phyloP scores from a whole-genome alignment of 2,113 vertebrate species.

The Rhinichthys klamathensis region DNA sequence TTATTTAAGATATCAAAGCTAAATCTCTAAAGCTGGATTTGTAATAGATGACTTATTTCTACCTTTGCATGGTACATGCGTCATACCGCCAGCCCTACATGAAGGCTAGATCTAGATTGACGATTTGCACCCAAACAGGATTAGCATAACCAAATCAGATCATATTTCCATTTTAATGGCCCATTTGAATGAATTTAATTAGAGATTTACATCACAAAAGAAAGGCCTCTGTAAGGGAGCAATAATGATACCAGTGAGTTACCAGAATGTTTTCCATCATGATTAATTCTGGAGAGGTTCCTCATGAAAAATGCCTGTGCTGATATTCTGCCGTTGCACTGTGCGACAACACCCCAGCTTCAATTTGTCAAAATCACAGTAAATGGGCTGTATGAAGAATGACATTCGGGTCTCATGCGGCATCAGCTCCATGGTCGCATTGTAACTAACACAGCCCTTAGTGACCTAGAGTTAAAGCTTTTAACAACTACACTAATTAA shows the following conservation, averaged over 20 bases:
- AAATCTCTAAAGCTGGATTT: not conserved
- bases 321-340: constrained; percentile 6
- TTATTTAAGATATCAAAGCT: not conserved
- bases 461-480: not conserved
- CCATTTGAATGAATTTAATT: constrained; percentile 53
- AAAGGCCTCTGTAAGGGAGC: constrained; percentile 1
- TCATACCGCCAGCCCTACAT: not conserved
- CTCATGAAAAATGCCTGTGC: constrained; percentile 13
- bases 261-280: constrained; percentile 15
- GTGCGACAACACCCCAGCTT: not conserved
- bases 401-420: not conserved
- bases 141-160: constrained; percentile 54
- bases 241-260: constrained; percentile 9
- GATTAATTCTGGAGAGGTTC: constrained; percentile 27
- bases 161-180: constrained; percentile 56
- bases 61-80: not conserved
- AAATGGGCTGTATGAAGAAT: constrained; percentile 30
- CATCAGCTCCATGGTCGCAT: not conserved
- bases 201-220: constrained; percentile 39
- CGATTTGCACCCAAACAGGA: constrained; percentile 39
- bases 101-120: constrained; percentile 13
- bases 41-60: constrained; percentile 5
- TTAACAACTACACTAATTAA: constrained; percentile 26
- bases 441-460: not conserved
- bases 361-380: constrained; percentile 37